These are phyloP conservation scores for Caracal caracal DNA, from an alignment of 2,113 vertebrate species.

Conservation along the genomic window DNA sequence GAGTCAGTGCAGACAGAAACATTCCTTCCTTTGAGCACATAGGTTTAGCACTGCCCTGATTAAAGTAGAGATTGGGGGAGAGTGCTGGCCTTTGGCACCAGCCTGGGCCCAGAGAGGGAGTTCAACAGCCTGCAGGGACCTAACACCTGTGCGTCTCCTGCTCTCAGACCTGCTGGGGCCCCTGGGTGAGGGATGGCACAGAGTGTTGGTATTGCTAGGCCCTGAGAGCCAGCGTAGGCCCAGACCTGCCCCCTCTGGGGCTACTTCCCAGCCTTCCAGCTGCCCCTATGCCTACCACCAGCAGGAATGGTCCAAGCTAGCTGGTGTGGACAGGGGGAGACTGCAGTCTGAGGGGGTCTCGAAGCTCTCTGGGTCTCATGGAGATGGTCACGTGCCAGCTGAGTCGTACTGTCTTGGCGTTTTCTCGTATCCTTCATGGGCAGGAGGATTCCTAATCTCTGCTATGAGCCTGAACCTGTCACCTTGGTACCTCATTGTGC, in stretches of 20 bases:
- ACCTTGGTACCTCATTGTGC: background rate
- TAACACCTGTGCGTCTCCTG: background rate
- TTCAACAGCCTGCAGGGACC: background rate
- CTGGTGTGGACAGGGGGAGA: background rate
- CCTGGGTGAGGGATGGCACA: background rate
- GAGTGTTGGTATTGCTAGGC: rapidly evolving
- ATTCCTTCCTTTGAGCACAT: background rate
- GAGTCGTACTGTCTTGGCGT: background rate
- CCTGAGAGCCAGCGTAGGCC: background rate
- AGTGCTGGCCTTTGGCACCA: background rate
- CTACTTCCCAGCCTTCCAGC: constrained; percentile 4
- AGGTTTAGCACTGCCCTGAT: background rate
- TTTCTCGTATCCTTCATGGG: background rate
- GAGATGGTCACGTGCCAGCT: background rate
- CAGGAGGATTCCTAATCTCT: background rate
- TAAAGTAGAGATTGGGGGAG: background rate
- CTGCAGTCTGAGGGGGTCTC: background rate
- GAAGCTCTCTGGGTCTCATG: background rate
- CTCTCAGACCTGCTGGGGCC: background rate
- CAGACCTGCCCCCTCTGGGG: background rate
- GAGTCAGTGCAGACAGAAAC: background rate
- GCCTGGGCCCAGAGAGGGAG: background rate
- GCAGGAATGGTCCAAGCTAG: background rate
- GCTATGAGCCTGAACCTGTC: background rate
- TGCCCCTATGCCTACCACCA: background rate